A percentile compares a stretch with the other conserved stretches of the same genome.
phyloP scores from a whole-genome alignment of 1,140 invertebrate species.

The Euschistus heros region DNA sequence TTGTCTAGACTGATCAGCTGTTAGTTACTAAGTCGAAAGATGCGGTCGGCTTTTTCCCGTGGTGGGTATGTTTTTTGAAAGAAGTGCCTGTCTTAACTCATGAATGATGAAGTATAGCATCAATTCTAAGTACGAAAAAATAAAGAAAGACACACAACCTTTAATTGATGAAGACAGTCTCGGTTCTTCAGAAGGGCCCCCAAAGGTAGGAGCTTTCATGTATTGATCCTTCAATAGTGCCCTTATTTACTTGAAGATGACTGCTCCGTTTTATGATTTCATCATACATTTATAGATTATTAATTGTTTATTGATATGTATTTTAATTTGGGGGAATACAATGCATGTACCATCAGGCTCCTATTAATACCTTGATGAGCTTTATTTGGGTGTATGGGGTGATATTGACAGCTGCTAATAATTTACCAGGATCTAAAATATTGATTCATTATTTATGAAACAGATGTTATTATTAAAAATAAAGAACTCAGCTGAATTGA shows the following conservation, averaged over 20 bases:
- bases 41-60: slow-evolving; percentile 5
- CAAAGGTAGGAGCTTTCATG: slow-evolving; percentile 20
- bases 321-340: too few relatives aligned
- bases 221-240: slow-evolving; percentile 20
- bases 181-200: slow-evolving; percentile 25
- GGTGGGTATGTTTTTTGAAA: not conserved
- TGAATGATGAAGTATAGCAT: slow-evolving; percentile 28
- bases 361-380: too few relatives aligned
- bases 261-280: not conserved
- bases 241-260: slow-evolving; percentile 12
- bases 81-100: not conserved
- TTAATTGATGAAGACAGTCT: slow-evolving; percentile 28
- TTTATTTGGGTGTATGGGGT: too few relatives aligned
- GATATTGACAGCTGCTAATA: too few relatives aligned
- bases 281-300: not conserved
- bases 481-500: too few relatives aligned
- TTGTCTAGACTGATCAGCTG: not conserved
- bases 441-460: too few relatives aligned
- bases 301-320: too few relatives aligned
- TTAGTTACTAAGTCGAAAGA: not conserved
- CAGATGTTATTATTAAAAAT: too few relatives aligned
- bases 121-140: slow-evolving; percentile 29
- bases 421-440: too few relatives aligned
- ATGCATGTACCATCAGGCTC: too few relatives aligned
- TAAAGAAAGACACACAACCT: slow-evolving; percentile 25